Conservation (phyloP, 2,888 invertebrate genomes). For the Nephrocerus scutellatus region DNA sequence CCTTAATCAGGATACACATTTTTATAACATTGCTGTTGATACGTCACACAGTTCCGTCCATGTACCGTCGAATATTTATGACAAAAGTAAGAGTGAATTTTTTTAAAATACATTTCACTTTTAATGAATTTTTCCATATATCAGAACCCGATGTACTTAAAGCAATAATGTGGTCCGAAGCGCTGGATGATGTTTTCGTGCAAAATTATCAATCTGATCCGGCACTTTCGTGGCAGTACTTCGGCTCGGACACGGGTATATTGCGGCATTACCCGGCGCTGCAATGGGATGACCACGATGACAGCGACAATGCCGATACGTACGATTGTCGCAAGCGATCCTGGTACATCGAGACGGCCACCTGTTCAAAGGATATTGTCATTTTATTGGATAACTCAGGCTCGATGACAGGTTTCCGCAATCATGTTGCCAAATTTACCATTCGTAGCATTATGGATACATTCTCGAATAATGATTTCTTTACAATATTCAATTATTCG, state of each 20-base stretch:
- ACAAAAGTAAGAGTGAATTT: conserved; percentile 55
- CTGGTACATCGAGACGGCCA: conserved; percentile 97
- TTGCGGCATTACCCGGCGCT: conserved; percentile 85
- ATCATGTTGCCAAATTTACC: conserved; percentile 75
- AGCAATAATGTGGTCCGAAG: conserved; percentile 87
- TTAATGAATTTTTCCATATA: background rate
- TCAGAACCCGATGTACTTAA: conserved; percentile 55
- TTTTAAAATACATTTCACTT: background rate
- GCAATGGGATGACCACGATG: conserved; percentile 54
- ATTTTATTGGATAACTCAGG: conserved; percentile 93
- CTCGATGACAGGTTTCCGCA: conserved; percentile 84
- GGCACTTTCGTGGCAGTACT: conserved; percentile 93
- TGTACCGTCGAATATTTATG: conserved; percentile 90
- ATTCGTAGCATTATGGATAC: conserved; percentile 86
- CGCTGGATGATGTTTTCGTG: conserved; percentile 72
- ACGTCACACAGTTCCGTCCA: conserved; percentile 80
- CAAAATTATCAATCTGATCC: conserved; percentile 85
- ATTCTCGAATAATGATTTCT: conserved; percentile 94
- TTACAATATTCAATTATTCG: conserved; percentile 84
- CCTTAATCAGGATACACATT: conserved; percentile 69
- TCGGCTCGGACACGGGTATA: conserved; percentile 89
- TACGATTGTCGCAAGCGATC: conserved; percentile 89
- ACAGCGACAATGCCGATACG: conserved; percentile 57
- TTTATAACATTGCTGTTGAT: conserved; percentile 76
- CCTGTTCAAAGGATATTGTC: conserved; percentile 94